Percentiles rank a stretch among this genome's conserved stretches.
Conservation (phyloP, 2,888 invertebrate species). For the Sturmia bella region DNA sequence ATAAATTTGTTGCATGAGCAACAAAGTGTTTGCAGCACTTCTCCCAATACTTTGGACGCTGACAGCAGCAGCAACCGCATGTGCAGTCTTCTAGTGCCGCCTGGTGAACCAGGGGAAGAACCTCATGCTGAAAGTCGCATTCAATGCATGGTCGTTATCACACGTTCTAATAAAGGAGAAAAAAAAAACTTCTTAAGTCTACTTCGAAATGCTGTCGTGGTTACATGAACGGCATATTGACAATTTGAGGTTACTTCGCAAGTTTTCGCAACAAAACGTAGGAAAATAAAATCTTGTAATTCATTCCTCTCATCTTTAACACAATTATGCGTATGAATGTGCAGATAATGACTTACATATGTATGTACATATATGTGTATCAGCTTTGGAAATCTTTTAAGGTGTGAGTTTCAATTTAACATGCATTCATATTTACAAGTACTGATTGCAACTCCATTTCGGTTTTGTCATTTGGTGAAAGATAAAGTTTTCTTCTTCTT, state of each 20-base stretch:
- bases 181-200: slow-evolving; percentile 34
- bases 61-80: slow-evolving; percentile 1
- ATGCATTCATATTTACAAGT: slow-evolving; percentile 24
- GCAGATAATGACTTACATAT: not conserved
- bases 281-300: slow-evolving; percentile 48
- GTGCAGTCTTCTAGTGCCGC: not conserved
- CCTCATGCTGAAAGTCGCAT: slow-evolving; percentile 26
- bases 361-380: slow-evolving; percentile 22
- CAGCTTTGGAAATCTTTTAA: not conserved
- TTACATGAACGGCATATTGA: slow-evolving; percentile 42
- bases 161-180: slow-evolving; percentile 48
- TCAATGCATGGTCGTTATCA: slow-evolving; percentile 62
- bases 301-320: slow-evolving; percentile 49
- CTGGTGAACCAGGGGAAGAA: slow-evolving; percentile 1
- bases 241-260: slow-evolving; percentile 53
- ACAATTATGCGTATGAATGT: not conserved
- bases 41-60: not conserved
- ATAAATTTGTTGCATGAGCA: slow-evolving; percentile 26
- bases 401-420: slow-evolving; percentile 15
- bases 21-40: slow-evolving; percentile 1
- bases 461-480: slow-evolving; percentile 10
- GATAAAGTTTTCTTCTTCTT: slow-evolving; percentile 49
- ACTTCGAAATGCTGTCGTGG: slow-evolving; percentile 44
- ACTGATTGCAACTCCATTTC: slow-evolving; percentile 1
- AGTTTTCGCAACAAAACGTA: slow-evolving; percentile 9